These are phyloP conservation scores for Leptinotarsa haldemani DNA, from an alignment of 2,888 invertebrate genomes.

Conservation along the genomic window DNA sequence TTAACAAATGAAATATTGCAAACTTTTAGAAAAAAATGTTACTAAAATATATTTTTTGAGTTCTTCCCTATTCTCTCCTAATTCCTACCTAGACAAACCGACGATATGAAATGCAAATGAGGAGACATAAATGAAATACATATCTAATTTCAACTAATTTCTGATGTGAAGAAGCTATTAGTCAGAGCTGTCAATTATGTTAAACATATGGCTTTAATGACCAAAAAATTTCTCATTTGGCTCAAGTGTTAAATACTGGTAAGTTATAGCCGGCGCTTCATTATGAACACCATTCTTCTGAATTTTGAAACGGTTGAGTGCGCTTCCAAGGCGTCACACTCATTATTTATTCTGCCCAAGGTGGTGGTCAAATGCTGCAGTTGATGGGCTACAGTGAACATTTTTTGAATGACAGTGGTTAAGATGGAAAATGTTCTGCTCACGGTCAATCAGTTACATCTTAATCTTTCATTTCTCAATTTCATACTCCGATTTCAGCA, in stretches of 20 bases:
- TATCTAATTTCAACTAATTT: constrained; percentile 38
- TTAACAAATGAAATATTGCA: no score
- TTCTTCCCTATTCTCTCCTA: not conserved
- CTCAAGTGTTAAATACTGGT: constrained; percentile 45
- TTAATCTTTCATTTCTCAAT: no score
- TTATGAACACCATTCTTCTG: constrained; percentile 34
- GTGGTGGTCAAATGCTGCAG: constrained; percentile 7
- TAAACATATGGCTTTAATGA: constrained; percentile 48
- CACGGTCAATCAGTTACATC: no score
- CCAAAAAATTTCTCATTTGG: constrained; percentile 45
- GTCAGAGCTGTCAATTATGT: constrained; percentile 44
- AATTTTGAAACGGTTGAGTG: constrained; percentile 19
- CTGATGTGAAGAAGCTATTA: constrained; percentile 40
- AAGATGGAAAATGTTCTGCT: no score
- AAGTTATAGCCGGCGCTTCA: constrained; percentile 37
- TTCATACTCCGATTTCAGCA: no score
- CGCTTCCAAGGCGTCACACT: constrained; percentile 12
- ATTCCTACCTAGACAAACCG: not conserved
- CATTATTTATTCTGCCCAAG: constrained; percentile 3
- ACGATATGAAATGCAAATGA: constrained; percentile 1
- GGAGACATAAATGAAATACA: constrained; percentile 11
- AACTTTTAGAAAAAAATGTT: no score
- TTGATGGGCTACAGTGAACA: no score
- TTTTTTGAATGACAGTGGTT: no score
- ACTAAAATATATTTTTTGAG: no score